phyloP scores from a whole-genome alignment of 2,888 invertebrate genomes.

The Acheta domesticus region DNA sequence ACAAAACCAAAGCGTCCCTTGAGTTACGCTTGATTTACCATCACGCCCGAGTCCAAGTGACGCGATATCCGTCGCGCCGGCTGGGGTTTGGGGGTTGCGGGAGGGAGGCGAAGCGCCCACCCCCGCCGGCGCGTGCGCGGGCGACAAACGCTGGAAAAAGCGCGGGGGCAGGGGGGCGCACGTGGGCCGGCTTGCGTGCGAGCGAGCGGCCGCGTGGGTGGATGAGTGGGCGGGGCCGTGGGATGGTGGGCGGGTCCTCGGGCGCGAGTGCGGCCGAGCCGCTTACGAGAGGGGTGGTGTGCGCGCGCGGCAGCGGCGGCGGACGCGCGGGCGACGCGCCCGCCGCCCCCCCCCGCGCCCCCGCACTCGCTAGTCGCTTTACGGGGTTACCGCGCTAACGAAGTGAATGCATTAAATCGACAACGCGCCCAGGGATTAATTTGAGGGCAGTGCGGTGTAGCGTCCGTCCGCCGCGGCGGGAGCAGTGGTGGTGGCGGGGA shows the following conservation, averaged over 20 bases:
- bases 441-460: conserved; percentile 2
- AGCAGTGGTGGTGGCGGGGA: too few species aligned
- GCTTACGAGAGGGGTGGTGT: background rate
- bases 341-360: background rate
- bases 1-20: too few species aligned
- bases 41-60: too few species aligned
- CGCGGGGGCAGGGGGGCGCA: background rate
- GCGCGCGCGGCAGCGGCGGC: too few species aligned
- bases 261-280: background rate
- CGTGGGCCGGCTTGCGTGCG: background rate
- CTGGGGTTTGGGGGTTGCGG: too few species aligned
- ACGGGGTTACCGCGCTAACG: background rate
- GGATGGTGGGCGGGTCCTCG: background rate
- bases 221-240: background rate
- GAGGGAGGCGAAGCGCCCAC: too few species aligned
- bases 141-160: too few species aligned
- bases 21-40: too few species aligned
- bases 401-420: conserved; percentile 7
- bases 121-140: too few species aligned
- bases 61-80: too few species aligned
- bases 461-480: background rate
- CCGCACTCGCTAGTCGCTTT: background rate
- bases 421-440: background rate
- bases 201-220: background rate
- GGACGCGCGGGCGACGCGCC: background rate